These are phyloP conservation scores for Periophthalmodon schlosseri DNA, from an alignment of 2,113 vertebrate species.

Conservation along the genomic window DNA sequence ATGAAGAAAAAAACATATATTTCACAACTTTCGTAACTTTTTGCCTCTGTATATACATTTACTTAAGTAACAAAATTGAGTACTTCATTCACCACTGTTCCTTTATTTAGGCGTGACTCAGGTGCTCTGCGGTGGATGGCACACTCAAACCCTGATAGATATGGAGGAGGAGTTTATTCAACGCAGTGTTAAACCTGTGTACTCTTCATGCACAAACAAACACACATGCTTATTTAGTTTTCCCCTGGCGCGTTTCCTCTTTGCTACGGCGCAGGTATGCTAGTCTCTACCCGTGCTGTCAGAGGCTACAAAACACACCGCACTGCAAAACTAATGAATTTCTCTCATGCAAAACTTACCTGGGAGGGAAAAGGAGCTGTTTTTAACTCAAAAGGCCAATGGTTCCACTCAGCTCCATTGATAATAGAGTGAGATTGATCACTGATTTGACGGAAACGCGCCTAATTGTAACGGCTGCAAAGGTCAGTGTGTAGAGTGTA, in stretches of 20 bases:
- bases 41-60: too few relatives aligned
- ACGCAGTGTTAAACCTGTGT: slow-evolving; percentile 55
- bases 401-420: slow-evolving; percentile 7
- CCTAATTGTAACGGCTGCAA: slow-evolving; percentile 1
- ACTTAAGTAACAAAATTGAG: too few relatives aligned
- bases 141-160: slow-evolving; percentile 45
- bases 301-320: slow-evolving; percentile 9
- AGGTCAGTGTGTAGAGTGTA: background rate
- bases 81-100: background rate
- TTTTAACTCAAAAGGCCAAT: slow-evolving; percentile 11
- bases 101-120: slow-evolving; percentile 29
- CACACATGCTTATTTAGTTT: slow-evolving; percentile 55
- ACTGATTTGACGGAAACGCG: slow-evolving; percentile 6
- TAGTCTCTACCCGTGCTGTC: slow-evolving; percentile 5
- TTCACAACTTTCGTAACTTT: too few relatives aligned
- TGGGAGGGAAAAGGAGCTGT: background rate
- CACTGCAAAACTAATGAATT: slow-evolving; percentile 28
- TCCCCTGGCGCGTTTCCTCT: slow-evolving; percentile 61
- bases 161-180: slow-evolving; percentile 46
- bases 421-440: slow-evolving; percentile 11
- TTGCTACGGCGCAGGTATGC: slow-evolving; percentile 47
- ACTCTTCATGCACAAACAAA: slow-evolving; percentile 60
- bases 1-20: too few relatives aligned
- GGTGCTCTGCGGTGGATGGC: slow-evolving; percentile 43
- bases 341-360: slow-evolving; percentile 8